Evolutionary conservation across 2,888 invertebrate species (phyloP).

Genomic region (Apamea crenata): DNA sequence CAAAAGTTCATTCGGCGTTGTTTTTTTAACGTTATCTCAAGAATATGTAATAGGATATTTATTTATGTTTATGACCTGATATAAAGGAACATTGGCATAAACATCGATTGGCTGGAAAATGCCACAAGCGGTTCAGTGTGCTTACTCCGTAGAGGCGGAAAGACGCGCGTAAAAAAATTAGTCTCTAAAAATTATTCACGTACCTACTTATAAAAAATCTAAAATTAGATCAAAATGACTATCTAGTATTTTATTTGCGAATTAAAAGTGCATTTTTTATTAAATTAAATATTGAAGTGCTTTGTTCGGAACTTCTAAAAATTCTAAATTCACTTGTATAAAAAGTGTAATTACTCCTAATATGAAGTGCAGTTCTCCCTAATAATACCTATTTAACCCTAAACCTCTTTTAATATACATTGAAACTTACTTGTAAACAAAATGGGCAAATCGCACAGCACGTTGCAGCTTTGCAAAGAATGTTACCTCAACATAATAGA

Average conservation of each 20-base stretch:
- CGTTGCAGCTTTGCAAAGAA: conserved; percentile 71
- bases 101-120: conserved; percentile 66
- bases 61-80: conserved; percentile 45
- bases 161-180: conserved; percentile 35
- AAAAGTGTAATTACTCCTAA: neutral
- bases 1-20: conserved; percentile 26
- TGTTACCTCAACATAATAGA: conserved; percentile 70
- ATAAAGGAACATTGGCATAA: conserved; percentile 45
- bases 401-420: too few species aligned
- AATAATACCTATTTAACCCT: neutral
- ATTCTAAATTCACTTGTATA: neutral
- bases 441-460: conserved; percentile 78
- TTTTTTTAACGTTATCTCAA: conserved; percentile 61
- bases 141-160: neutral
- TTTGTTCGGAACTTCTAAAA: neutral
- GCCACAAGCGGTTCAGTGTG: conserved; percentile 50
- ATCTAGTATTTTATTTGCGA: neutral
- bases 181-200: neutral
- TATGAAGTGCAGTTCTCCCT: neutral
- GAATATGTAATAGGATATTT: conserved; percentile 49
- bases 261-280: neutral
- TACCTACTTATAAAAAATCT: neutral
- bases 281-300: neutral
- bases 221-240: neutral
- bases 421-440: conserved; percentile 9